phyloP scores from a whole-genome alignment of 2,113 vertebrate genomes.

The Xenus cinereus region DNA sequence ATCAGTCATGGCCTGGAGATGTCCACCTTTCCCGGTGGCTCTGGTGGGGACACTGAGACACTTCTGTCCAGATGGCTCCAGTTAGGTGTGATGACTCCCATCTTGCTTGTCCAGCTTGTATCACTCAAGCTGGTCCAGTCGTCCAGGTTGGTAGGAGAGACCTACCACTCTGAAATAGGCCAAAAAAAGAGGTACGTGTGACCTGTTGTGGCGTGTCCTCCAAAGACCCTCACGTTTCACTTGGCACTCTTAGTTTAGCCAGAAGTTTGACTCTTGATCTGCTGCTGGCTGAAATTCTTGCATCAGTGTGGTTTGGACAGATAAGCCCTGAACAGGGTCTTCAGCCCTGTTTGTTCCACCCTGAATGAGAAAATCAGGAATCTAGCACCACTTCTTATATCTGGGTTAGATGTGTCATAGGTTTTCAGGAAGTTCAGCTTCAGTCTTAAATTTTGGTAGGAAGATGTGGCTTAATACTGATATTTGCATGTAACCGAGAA shows the following conservation, averaged over 20 bases:
- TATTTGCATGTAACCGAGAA: neutral
- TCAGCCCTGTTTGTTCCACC: neutral
- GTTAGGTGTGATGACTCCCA: neutral
- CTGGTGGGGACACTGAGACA: accelerated
- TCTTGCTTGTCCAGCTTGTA: neutral
- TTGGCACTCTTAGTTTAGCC: accelerated
- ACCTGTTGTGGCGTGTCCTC: neutral
- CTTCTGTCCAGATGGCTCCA: neutral
- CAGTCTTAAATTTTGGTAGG: neutral
- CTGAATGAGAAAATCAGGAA: neutral
- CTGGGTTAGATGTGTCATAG: accelerated
- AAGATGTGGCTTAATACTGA: neutral
- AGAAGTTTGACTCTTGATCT: neutral
- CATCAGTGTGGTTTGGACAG: accelerated
- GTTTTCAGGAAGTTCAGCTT: neutral
- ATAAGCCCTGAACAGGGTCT: accelerated
- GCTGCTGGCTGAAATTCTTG: neutral
- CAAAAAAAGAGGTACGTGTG: too few relatives aligned
- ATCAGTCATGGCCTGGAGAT: neutral
- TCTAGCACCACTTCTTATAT: accelerated
- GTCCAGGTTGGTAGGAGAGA: neutral
- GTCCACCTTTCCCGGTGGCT: neutral
- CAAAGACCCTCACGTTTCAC: neutral
- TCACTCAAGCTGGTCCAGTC: neutral
- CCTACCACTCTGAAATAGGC: neutral